Conservation (phyloP, 2,888 invertebrate genomes). For the Nineta flava region DNA sequence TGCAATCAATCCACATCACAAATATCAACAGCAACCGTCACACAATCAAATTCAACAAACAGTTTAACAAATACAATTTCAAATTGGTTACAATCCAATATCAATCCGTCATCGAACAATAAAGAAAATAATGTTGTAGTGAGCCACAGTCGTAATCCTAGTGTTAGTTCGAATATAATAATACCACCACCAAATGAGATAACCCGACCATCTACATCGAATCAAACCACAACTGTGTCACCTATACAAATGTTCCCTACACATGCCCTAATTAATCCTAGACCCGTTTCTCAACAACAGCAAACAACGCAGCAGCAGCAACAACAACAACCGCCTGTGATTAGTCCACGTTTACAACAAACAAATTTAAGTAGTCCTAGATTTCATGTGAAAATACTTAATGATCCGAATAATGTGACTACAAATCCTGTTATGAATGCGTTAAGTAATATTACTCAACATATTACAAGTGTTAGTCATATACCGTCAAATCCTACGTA, state of each 20-base stretch:
- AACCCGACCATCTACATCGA: background rate
- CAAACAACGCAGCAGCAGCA: no score
- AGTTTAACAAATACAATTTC: slow-evolving; percentile 4
- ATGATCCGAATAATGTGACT: background rate
- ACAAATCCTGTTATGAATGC: slow-evolving; percentile 1
- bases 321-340: background rate
- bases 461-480: background rate
- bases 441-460: background rate
- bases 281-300: background rate
- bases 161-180: slow-evolving; percentile 2
- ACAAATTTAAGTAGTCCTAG: slow-evolving; percentile 3
- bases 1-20: background rate
- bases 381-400: background rate
- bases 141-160: slow-evolving; percentile 5
- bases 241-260: background rate
- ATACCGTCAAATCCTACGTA: background rate
- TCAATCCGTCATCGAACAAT: background rate
- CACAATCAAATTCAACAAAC: slow-evolving; percentile 5
- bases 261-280: slow-evolving; percentile 2
- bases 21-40: background rate
- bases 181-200: background rate
- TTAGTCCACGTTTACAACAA: background rate
- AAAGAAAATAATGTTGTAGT: slow-evolving; percentile 1
- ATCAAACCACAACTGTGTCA: background rate
- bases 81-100: slow-evolving; percentile 7